These are phyloP conservation scores for Amblyornis subalaris DNA, from an alignment of 2,113 vertebrate species.

Conservation along the genomic window DNA sequence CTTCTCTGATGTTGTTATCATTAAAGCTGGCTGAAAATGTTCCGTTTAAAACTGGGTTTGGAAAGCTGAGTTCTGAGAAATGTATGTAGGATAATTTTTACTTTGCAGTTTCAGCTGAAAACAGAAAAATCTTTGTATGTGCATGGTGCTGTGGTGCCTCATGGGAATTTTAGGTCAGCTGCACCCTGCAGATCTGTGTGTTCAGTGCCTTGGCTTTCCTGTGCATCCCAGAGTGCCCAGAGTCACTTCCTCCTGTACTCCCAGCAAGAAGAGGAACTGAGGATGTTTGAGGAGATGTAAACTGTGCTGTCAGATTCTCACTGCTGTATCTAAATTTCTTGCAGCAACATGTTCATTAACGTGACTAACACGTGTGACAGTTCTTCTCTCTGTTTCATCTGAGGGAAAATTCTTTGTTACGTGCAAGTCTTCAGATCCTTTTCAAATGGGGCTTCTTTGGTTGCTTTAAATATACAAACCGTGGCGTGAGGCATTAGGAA, in stretches of 20 bases:
- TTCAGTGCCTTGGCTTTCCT: neutral
- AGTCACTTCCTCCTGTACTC: neutral
- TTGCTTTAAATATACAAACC: neutral
- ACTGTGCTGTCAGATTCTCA: neutral
- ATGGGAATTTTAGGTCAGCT: neutral
- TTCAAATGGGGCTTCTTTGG: fast-evolving
- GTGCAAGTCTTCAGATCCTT: neutral
- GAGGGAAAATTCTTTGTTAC: neutral
- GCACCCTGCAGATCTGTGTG: neutral
- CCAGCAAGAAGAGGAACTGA: neutral
- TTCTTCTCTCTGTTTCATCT: neutral
- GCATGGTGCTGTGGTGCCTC: neutral
- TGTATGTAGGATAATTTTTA: neutral
- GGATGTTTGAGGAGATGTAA: neutral
- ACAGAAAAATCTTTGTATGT: neutral
- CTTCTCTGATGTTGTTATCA: constrained; percentile 33
- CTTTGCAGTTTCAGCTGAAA: neutral
- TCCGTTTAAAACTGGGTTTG: neutral
- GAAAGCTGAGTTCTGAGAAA: constrained; percentile 12
- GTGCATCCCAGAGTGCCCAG: neutral
- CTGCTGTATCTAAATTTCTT: neutral
- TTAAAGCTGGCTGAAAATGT: constrained; percentile 12
- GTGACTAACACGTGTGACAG: neutral
- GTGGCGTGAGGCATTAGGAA: neutral
- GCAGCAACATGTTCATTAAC: neutral